These are phyloP conservation scores for Rhinophrynus dorsalis DNA, from an alignment of 2,797 vertebrate genomes.

Conservation along the genomic window DNA sequence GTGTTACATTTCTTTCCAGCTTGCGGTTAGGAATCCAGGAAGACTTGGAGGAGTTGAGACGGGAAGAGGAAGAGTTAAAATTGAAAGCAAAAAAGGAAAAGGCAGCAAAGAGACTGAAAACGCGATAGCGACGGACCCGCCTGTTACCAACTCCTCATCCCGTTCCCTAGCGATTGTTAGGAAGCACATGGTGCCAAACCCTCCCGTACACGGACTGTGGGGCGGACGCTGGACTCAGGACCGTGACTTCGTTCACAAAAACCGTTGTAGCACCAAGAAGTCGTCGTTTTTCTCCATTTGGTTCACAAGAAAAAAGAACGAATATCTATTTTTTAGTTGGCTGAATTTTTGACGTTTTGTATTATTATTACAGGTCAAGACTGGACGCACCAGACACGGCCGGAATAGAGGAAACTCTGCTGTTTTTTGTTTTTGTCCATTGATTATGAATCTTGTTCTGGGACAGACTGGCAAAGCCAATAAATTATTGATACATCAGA, in stretches of 20 bases:
- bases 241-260: not conserved
- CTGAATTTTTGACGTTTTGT: slow-evolving; percentile 19
- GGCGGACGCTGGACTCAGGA: not conserved
- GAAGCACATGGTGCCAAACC: too few relatives aligned
- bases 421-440: not conserved
- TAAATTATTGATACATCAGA: slow-evolving; percentile 27
- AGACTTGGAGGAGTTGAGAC: slow-evolving; percentile 84
- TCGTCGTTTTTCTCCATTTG: not conserved
- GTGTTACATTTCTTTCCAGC: slow-evolving; percentile 57
- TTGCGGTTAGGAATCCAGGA: slow-evolving; percentile 86
- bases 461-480: not conserved
- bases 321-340: not conserved
- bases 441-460: not conserved
- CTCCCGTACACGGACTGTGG: too few relatives aligned
- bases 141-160: not conserved
- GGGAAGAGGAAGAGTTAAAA: slow-evolving; percentile 81
- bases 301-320: not conserved
- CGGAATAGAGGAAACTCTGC: not conserved
- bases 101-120: slow-evolving; percentile 54
- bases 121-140: slow-evolving; percentile 56
- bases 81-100: slow-evolving; percentile 62
- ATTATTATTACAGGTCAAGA: not conserved
- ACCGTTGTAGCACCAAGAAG: too few relatives aligned
- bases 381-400: not conserved
- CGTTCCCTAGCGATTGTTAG: too few relatives aligned